These are phyloP conservation scores for Catocala fraxini DNA, from an alignment of 2,888 invertebrate genomes.

Conservation along the genomic window DNA sequence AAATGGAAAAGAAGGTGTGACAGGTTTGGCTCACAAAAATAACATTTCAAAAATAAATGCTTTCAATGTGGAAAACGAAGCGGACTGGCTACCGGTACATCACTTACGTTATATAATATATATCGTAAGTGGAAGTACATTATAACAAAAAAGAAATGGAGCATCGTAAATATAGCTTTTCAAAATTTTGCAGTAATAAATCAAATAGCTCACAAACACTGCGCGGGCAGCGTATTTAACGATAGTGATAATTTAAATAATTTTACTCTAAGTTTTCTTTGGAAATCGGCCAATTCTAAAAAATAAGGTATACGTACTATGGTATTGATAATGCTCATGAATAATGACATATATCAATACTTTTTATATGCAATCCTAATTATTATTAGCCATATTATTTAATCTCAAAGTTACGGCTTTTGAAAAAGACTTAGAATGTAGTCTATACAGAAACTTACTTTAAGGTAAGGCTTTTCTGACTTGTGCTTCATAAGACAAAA, in stretches of 20 bases:
- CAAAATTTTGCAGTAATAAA: conserved; percentile 41
- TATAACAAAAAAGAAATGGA: conserved; percentile 23
- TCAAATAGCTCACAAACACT: conserved; percentile 42
- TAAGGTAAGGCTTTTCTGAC: no score
- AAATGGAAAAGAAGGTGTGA: conserved; percentile 21
- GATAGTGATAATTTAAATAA: conserved; percentile 55
- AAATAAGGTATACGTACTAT: conserved; percentile 40
- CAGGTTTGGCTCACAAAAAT: conserved; percentile 9
- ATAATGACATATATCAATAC: background rate
- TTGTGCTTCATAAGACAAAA: no score
- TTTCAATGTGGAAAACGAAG: conserved; percentile 16
- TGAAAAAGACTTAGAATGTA: no score
- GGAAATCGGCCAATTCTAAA: conserved; percentile 59
- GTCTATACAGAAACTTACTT: no score
- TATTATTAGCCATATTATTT: no score
- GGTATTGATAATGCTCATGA: background rate
- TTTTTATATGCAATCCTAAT: no score
- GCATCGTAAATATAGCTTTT: conserved; percentile 17
- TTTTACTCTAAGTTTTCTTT: conserved; percentile 54
- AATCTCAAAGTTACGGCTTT: no score
- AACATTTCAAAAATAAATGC: conserved; percentile 17
- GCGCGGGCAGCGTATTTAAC: conserved; percentile 39
- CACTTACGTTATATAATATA: background rate
- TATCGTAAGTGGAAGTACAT: conserved; percentile 14
- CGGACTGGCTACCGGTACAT: background rate